A percentile compares a stretch with the other conserved stretches of the same genome.
Evolutionary conservation across 2,797 vertebrate genomes (phyloP).

Genomic region (Acanthornis magna): DNA sequence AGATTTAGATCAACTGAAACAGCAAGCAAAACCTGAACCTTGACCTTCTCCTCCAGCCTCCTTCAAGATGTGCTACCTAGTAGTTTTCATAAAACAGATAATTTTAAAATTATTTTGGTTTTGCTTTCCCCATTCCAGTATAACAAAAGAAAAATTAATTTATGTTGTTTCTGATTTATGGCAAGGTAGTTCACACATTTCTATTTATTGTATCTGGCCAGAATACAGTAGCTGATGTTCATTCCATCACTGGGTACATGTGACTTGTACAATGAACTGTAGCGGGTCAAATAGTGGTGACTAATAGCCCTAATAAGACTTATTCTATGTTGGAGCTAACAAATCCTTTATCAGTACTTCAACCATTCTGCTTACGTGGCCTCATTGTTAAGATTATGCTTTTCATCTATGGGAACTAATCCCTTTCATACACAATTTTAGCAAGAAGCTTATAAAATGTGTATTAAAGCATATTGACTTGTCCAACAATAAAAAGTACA

Average conservation of each 20-base stretch:
- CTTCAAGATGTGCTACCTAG: constrained; percentile 8
- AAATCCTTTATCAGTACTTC: constrained; percentile 79
- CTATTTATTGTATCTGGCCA: constrained; percentile 37
- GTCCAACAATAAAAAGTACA: constrained; percentile 83
- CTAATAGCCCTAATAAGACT: constrained; percentile 77
- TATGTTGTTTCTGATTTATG: background rate
- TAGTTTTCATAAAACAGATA: background rate
- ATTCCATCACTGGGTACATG: background rate
- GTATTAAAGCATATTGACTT: constrained; percentile 82
- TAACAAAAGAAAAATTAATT: background rate
- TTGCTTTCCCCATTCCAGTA: background rate
- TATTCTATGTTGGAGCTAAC: constrained; percentile 73
- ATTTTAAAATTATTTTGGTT: background rate
- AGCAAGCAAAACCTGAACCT: constrained; percentile 22
- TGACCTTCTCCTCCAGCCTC: constrained; percentile 36
- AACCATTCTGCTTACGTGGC: constrained; percentile 75
- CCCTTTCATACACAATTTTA: constrained; percentile 81
- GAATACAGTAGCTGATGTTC: background rate
- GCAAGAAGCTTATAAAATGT: constrained; percentile 82
- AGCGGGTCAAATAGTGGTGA: constrained; percentile 68
- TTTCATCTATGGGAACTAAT: constrained; percentile 80
- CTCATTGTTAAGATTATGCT: constrained; percentile 80
- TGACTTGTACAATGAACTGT: constrained; percentile 49
- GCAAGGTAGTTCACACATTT: constrained; percentile 1
- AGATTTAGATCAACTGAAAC: constrained; percentile 51